Evolutionary conservation across 2,888 invertebrate genomes (phyloP), one percentile per base, ranked within the genome.

Genomic region (Dynastes tityus): DNA sequence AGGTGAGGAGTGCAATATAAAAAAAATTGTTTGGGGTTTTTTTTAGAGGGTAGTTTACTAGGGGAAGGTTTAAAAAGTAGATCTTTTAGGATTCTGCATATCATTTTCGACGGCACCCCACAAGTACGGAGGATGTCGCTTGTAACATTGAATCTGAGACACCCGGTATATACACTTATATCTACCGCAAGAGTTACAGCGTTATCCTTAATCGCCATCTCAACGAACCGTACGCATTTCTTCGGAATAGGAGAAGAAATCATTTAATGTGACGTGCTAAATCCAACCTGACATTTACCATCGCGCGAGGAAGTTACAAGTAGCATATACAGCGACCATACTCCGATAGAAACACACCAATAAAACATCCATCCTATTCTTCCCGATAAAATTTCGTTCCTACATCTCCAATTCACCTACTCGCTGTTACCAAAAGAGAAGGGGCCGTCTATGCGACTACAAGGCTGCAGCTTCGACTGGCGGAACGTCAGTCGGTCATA

Each of bases 401-500:
- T 64, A 78, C 22, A 45, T 45, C 8, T 45, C 45, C 22, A 58
- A 71, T 76, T 51, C 37, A 22, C 74, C 65, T 71, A 58, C 61
- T 63, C 40, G 32, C 51, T 68, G 22, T 6, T 58, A 53, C 55
- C 8, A 77, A 79, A 77, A 79, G 79, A 79, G 77, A 83, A 85
- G 85, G 86, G 85, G 85, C 80, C 84, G 77, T 58, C 84, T 81
- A 55, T 80, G 68, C 67, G 73, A 74, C 85, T 87, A 87, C 88
- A 87, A 87, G 87, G 87, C 86, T 85, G 83, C 80, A 82, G 80
- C 82, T 82, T 82, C 82, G 83, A 80, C 82, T 80, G 80, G 78
- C 75, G 80, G 82, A 83, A 81, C 82, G 85, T 83, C 87, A 88
- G 88, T 88, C 87, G 87, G 85, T 87, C 86, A 84, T 78, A 84